These are phyloP conservation scores for Smittia aterrima DNA, from an alignment of 2,888 invertebrate species.

Conservation along the genomic window DNA sequence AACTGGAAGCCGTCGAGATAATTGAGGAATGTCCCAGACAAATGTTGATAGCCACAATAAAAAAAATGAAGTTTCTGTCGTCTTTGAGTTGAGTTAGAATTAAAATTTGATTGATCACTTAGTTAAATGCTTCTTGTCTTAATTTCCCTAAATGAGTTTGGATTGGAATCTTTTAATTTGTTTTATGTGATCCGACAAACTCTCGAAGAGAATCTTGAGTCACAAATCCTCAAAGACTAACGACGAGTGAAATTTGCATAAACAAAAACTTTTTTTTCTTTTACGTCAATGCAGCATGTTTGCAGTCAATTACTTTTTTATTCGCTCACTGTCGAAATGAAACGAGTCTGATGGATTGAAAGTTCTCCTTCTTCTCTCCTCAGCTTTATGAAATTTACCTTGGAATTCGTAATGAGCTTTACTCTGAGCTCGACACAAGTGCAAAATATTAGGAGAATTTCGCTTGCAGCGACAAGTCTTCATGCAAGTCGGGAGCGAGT, in stretches of 20 bases:
- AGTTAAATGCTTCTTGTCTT: too few relatives aligned
- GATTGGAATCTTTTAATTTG: too few relatives aligned
- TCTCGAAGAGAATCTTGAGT: too few relatives aligned
- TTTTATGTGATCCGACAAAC: too few relatives aligned
- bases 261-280: constrained; percentile 15
- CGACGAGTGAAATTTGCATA: neutral
- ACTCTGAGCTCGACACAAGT: neutral
- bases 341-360: constrained; percentile 23
- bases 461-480: neutral
- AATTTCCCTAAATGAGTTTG: too few relatives aligned
- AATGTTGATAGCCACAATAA: too few relatives aligned
- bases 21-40: too few relatives aligned
- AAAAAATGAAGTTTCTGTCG: too few relatives aligned
- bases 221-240: neutral
- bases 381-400: constrained; percentile 22
- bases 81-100: too few relatives aligned
- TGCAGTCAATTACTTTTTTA: constrained; percentile 28
- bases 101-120: too few relatives aligned
- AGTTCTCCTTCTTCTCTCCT: neutral
- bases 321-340: constrained; percentile 20
- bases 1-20: too few relatives aligned
- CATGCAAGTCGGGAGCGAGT: constrained; percentile 14
- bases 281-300: constrained; percentile 20
- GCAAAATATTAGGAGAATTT: constrained; percentile 27
- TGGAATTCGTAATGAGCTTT: constrained; percentile 18